Conservation (phyloP, 2,888 invertebrate species). For the Amiota mariae region DNA sequence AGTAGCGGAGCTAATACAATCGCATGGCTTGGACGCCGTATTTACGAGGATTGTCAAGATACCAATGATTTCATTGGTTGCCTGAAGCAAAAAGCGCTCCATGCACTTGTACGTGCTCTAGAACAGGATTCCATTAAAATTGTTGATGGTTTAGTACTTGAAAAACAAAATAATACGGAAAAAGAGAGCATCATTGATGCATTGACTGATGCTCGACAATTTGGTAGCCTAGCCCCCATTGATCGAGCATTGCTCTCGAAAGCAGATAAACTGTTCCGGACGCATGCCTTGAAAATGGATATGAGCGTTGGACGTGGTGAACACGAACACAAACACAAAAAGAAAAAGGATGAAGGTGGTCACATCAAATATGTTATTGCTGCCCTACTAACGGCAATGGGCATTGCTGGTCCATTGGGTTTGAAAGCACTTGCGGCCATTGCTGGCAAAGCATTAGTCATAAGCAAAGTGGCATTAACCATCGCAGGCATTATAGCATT, state of each 20-base stretch:
- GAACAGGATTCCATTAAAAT: constrained; percentile 79
- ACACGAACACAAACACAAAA: constrained; percentile 73
- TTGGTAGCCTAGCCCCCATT: constrained; percentile 76
- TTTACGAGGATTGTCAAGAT: constrained; percentile 79
- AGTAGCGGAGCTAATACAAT: constrained; percentile 6
- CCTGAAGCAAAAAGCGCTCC: constrained; percentile 78
- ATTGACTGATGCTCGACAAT: constrained; percentile 77
- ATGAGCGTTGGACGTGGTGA: constrained; percentile 58
- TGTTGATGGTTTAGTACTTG: constrained; percentile 77
- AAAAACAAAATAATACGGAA: constrained; percentile 77
- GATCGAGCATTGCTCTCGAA: constrained; percentile 75
- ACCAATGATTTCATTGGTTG: constrained; percentile 78
- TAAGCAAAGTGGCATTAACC: constrained; percentile 82
- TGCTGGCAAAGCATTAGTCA: constrained; percentile 82
- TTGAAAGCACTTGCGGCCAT: constrained; percentile 81
- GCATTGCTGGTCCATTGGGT: constrained; percentile 81
- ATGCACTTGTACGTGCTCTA: constrained; percentile 77
- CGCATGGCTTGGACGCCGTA: constrained; percentile 75
- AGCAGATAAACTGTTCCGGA: constrained; percentile 78
- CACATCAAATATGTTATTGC: constrained; percentile 76
- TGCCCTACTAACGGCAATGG: constrained; percentile 79
- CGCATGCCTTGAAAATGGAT: constrained; percentile 76
- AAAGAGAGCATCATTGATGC: constrained; percentile 70
- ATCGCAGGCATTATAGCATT: constrained; percentile 82
- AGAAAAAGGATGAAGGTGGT: constrained; percentile 72